Base-by-base conservation (phyloP, 2,797 vertebrate genomes). In the Sebastiscus tertius region DNA sequence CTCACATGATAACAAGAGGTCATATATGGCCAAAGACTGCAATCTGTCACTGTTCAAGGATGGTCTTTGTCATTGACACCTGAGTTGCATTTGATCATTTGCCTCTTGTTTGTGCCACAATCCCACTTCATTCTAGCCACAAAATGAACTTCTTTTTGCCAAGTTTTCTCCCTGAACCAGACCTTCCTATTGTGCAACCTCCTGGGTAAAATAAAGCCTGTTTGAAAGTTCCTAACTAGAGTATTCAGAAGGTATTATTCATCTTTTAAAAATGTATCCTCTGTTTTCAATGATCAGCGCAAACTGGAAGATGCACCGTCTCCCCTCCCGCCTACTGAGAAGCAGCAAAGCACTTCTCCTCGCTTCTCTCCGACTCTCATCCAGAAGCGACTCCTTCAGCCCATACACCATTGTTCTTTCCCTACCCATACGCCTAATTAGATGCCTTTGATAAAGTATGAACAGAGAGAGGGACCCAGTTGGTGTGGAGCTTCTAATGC, bases 371-470 rank as follows among this genome's bases (percentile, higher is more conserved):
- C 1, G 46, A 74, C 82, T 79, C 87, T 90, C 62, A 27, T 83
- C 61, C 87, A 87, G 83, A 84, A 82, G 82, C 12, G 80, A 81
- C 88, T 91, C 84, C 75, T 87, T 84, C 77, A 89, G 84, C 60
- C 36, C 29, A 3, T 65, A 34, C 81, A 46, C 81, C 62, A 90
- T 91, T 92, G 92, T 93, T 94, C 83, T 82, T 68, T 68, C 39
- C 18, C 69, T 64, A 49, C 79, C 81, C 88, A 70, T 55, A 67
- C 3, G 14, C 77, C 86, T 94, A 93, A 94, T 95, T 89, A 88
- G 89, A 84, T 83, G 84, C 78, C 88, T 95, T 93, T 94, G 92
- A 95, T 93, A 82, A 72, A 61, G 80, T 89, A 89, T 89, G 93
- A 93, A 92, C 89, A 91, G 89, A 91, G 88, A 89, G 74, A 13